phyloP scores from a whole-genome alignment of 1,140 invertebrate species.

The Brachionus plicatilis region DNA sequence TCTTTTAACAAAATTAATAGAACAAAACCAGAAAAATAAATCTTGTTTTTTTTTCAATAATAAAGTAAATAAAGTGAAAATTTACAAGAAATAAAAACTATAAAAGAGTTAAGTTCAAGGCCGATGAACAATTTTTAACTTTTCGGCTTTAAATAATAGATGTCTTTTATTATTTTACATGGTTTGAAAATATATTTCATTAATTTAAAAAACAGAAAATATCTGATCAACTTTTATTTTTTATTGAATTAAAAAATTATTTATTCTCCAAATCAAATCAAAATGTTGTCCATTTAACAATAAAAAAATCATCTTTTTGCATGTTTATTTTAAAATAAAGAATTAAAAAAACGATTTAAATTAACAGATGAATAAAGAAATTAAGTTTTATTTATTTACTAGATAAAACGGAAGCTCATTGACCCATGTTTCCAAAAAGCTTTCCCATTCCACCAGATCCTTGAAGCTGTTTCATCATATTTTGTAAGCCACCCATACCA shows the following conservation, averaged over 20 bases:
- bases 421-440: conserved; percentile 39
- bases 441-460: conserved; percentile 41
- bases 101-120: too few species aligned
- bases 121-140: too few species aligned
- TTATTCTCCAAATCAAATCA: not conserved
- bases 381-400: conserved; percentile 18
- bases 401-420: not conserved
- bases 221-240: too few species aligned
- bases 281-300: not conserved
- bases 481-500: conserved; percentile 90
- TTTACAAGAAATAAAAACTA: too few species aligned
- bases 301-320: not conserved
- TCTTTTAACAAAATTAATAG: too few species aligned
- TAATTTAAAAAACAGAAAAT: too few species aligned
- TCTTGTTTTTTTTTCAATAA: too few species aligned
- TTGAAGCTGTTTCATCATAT: conserved; percentile 95
- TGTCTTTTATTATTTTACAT: too few species aligned
- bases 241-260: not conserved
- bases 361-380: conserved; percentile 4
- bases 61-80: too few species aligned
- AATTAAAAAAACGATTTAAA: conserved; percentile 10
- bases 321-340: not conserved
- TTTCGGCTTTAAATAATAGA: too few species aligned
- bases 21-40: too few species aligned
- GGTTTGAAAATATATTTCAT: too few species aligned